phyloP scores from a whole-genome alignment of 2,113 vertebrate genomes.

The Cynopterus brachyotis region DNA sequence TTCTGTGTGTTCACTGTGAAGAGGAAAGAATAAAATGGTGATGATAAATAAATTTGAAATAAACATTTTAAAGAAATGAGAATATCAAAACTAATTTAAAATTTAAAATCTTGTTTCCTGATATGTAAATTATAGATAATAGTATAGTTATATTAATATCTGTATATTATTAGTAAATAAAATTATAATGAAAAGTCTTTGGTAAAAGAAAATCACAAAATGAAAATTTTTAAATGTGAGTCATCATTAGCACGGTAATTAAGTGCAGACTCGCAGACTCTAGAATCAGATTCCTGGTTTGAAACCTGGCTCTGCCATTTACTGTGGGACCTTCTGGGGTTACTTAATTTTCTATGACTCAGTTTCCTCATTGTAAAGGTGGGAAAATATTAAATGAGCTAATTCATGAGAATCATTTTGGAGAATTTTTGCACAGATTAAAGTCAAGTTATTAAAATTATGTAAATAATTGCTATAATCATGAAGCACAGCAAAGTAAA shows the following conservation, averaged over 20 bases:
- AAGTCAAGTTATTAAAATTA: neutral
- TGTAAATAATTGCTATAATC: neutral
- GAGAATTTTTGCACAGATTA: neutral
- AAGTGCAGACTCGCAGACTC: neutral
- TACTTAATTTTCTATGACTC: neutral
- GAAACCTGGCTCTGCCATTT: neutral
- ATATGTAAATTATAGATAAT: neutral
- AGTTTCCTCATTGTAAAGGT: neutral
- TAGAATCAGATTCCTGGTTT: neutral
- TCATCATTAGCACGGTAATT: neutral
- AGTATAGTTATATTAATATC: neutral
- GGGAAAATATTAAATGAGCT: neutral
- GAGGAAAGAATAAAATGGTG: neutral
- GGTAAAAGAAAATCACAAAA: neutral
- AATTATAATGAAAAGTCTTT: neutral
- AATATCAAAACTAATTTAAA: neutral
- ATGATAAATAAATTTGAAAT: neutral
- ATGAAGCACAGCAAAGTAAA: neutral
- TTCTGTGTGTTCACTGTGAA: neutral
- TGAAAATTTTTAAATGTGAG: neutral
- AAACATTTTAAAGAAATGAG: neutral
- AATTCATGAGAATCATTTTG: neutral
- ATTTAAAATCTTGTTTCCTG: neutral
- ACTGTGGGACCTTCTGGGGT: neutral
- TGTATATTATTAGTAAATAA: neutral